Conservation (phyloP, 1,140 invertebrate species). For the Drosophila sulfurigaster region DNA sequence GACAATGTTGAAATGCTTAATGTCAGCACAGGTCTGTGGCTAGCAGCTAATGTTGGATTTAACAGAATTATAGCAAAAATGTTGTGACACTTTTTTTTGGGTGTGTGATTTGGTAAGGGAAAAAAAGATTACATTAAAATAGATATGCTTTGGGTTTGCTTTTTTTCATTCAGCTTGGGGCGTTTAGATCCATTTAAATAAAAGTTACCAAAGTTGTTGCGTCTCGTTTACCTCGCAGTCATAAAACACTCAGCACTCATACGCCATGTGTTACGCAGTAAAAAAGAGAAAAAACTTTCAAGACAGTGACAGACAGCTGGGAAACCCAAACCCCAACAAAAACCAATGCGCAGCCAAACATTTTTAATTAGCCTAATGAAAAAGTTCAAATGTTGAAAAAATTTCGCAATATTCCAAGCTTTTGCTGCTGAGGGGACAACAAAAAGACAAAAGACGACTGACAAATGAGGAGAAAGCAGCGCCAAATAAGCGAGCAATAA, state of each 20-base stretch:
- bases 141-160: conserved; percentile 2
- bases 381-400: conserved; percentile 74
- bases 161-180: conserved; percentile 18
- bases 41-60: conserved; percentile 12
- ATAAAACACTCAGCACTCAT: conserved; percentile 75
- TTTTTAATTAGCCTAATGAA: conserved; percentile 83
- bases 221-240: conserved; percentile 55
- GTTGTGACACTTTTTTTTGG: neutral
- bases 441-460: conserved; percentile 41
- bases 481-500: conserved; percentile 76
- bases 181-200: conserved; percentile 45
- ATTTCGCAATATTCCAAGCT: conserved; percentile 47
- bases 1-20: conserved; percentile 31
- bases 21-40: conserved; percentile 30
- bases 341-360: conserved; percentile 45
- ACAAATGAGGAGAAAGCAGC: conserved; percentile 75
- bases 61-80: conserved; percentile 35
- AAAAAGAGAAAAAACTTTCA: conserved; percentile 56
- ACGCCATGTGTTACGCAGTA: conserved; percentile 71
- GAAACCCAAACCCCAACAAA: conserved; percentile 5
- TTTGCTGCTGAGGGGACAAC: conserved; percentile 22
- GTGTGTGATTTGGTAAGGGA: neutral
- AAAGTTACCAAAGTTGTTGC: conserved; percentile 50
- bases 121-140: neutral
- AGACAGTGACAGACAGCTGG: conserved; percentile 48